Base-by-base conservation (phyloP, 2,113 vertebrate genomes). In the Cebidichthys violaceus region DNA sequence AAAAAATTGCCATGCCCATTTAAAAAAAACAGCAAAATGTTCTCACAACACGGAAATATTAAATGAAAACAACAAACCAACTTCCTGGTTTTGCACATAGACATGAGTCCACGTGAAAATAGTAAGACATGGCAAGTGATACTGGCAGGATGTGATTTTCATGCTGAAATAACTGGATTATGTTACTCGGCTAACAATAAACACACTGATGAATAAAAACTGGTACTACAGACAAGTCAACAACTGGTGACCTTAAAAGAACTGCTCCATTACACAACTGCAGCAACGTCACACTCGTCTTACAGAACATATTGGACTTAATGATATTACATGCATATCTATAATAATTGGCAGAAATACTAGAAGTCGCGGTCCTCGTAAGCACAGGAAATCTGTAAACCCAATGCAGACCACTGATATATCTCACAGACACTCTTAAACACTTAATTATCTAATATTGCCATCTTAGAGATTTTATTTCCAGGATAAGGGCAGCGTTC, bases 401-500 rank as follows among this genome's bases (percentile, higher is more conserved):
- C 45, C 39, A 41, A 24, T 13, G 13, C 41, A 81, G 45, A 68
- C n/a, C 5, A 57, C 18, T 1, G 18, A 18, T 6, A 8, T 20
- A 68, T 62, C 52, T 55, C 52, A 55, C n/a, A 24, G 11, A 31
- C 7, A 14, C 14, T 24, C 11, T 22, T 64, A 9, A 39, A 71
- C 20, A 43, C 31, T 50, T 0, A 17, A 45, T n/a, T 4, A 59
- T 70, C 10, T 59, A 33, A 50, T 59, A 6, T 20, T 60, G 20
- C 39, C 18, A 75, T 35, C 6, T 62, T 1, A 6, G 8, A 41
- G n/a, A 17, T 55, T 57, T 52, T 66, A 45, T 41, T 60, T 59
- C 3, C 22, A 67, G 35, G 11, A 66, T 33, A 68, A 27, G 1
- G 31, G 3, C 22, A 67, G 52, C 92, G 91, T 92, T 92, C 93